Conservation (phyloP, 2,113 vertebrate species). For the Syngnathus scovelli region DNA sequence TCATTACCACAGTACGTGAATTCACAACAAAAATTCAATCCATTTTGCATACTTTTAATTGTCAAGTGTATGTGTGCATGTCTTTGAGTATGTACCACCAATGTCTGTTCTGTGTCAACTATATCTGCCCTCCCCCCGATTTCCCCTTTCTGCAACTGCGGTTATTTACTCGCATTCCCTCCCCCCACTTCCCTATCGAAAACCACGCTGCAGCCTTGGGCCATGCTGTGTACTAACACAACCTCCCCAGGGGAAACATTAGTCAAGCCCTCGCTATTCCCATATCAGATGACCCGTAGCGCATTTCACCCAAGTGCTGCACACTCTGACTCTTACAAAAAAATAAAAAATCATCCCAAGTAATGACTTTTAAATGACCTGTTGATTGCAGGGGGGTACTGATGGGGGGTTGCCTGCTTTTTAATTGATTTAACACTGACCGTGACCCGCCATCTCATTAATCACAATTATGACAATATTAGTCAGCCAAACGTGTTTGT, state of each 20-base stretch:
- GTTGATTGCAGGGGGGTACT: constrained; percentile 48
- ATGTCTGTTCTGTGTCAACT: constrained; percentile 27
- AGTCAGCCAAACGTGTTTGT: constrained; percentile 37
- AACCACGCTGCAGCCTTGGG: constrained; percentile 45
- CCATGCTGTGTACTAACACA: constrained; percentile 37
- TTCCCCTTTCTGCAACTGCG: constrained; percentile 22
- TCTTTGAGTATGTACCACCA: not conserved
- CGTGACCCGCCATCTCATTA: constrained; percentile 52
- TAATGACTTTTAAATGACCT: constrained; percentile 60
- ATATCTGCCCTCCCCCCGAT: constrained; percentile 11
- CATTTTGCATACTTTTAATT: not conserved
- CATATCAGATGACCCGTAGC: constrained; percentile 47
- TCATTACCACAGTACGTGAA: too few species aligned
- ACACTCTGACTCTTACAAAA: constrained; percentile 21
- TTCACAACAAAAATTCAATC: not conserved
- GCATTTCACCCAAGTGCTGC: constrained; percentile 33
- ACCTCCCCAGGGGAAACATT: constrained; percentile 56
- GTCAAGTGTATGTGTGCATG: not conserved
- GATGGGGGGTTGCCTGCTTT: constrained; percentile 15
- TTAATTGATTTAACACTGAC: constrained; percentile 54
- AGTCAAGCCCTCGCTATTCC: constrained; percentile 47
- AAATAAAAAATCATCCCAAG: not conserved
- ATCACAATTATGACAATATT: constrained; percentile 66
- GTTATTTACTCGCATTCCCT: constrained; percentile 30
- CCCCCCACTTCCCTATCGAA: not conserved